phyloP scores from a whole-genome alignment of 2,113 vertebrate species.

The Elephantulus edwardii region DNA sequence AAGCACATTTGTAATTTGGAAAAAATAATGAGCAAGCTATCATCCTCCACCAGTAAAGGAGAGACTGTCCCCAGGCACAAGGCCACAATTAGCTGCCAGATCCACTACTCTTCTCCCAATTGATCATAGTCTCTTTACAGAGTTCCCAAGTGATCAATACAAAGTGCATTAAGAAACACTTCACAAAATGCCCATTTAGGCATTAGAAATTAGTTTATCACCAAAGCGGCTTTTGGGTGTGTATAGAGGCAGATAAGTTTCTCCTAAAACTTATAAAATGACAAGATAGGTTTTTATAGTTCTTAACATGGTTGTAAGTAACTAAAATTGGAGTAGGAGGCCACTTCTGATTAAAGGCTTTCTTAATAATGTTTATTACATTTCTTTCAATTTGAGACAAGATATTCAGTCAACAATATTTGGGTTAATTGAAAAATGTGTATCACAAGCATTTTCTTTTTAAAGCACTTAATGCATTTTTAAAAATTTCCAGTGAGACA shows the following conservation, averaged over 20 bases:
- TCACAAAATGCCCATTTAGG: background rate
- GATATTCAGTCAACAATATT: background rate
- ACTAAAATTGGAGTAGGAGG: background rate
- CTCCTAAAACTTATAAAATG: background rate
- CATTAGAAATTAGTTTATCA: background rate
- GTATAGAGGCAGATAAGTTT: background rate
- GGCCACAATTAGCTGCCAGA: background rate
- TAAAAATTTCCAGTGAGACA: background rate
- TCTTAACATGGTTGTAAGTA: constrained; percentile 27
- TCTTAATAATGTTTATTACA: background rate
- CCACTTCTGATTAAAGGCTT: background rate
- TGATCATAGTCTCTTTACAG: background rate
- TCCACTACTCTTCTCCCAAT: background rate
- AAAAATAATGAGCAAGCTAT: constrained; percentile 60
- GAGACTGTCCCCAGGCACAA: background rate
- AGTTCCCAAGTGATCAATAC: background rate
- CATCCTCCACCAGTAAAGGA: background rate
- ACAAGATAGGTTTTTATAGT: background rate
- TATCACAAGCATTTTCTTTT: background rate
- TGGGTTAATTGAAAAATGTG: background rate
- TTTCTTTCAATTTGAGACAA: background rate
- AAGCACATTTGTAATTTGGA: constrained; percentile 48
- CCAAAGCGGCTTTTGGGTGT: background rate
- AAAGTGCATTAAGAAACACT: background rate
- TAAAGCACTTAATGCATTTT: no score